Conservation (phyloP, 2,113 vertebrate species). For the Pachyramphus minor region DNA sequence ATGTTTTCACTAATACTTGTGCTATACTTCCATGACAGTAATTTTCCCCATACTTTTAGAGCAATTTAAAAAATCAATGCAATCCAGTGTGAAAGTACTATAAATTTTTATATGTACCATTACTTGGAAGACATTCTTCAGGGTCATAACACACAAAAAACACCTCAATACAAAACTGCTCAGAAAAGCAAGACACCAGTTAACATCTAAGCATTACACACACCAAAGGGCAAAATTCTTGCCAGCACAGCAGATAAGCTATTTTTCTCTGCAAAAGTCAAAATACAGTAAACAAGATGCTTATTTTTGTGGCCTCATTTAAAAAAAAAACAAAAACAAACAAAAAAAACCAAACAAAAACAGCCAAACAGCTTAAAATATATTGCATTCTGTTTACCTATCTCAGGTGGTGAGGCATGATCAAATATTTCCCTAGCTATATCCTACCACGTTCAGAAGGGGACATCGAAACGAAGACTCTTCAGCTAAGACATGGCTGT, state of each 20-base stretch:
- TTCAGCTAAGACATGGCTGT: not conserved
- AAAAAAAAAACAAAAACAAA: not conserved
- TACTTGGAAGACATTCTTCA: not conserved
- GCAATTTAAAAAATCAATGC: not conserved
- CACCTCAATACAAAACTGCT: not conserved
- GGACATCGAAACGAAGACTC: not conserved
- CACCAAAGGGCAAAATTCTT: not conserved
- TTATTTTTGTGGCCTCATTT: not conserved
- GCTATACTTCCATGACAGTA: accelerated
- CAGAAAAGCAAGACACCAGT: not conserved
- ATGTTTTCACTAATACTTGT: not conserved
- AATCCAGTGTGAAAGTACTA: not conserved
- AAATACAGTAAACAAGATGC: not conserved
- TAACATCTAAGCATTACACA: accelerated
- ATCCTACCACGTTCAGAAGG: constrained; percentile 43
- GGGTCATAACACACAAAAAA: not conserved
- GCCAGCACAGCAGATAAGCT: not conserved
- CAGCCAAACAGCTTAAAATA: not conserved
- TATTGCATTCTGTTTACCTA: constrained; percentile 6
- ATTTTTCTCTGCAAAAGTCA: not conserved
- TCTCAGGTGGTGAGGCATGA: constrained; percentile 20
- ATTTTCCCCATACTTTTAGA: not conserved
- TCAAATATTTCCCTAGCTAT: constrained; percentile 33
- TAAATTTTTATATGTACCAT: not conserved
- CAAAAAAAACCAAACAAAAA: not conserved